Base-by-base conservation (phyloP, 1,140 invertebrate genomes). In the Nasonia vitripennis region DNA sequence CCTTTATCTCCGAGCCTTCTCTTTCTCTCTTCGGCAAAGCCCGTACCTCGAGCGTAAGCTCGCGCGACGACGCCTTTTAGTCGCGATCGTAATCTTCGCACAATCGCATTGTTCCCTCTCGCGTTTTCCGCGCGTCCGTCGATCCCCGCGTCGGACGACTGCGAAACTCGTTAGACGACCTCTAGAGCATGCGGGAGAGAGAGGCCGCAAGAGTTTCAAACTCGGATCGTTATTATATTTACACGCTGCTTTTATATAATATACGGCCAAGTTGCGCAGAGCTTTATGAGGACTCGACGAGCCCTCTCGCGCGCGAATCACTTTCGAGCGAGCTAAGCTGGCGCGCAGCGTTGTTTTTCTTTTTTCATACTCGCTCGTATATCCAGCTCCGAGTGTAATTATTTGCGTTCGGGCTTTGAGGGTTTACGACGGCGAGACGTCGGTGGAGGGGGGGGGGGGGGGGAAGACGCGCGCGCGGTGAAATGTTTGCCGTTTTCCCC, bases 31-130 rank as follows among this genome's bases (percentile, higher is more conserved):
- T 37, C 31, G 11, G 34, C 4, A 17, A 31, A 31, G 71, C 27
- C 2, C 71, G 7, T 41, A 17, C 67, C 27, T 41, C 71, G 1
- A 23, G 5, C 11, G 6, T 27, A 27, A 70, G 71, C 71, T 74
- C 14, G 11, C 34, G 71, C 9, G 4, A 23, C 11, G 20, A 27
- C 71, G 14, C n/a, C 23, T 14, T 45, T 6, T 67, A 12, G 77
- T 31, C 31, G 11, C 17, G 41, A 78, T 67, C 51, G 48, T 62
- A 78, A 78, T 78, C 77, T 78, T 78, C 77, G 77, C 77, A n/a
- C 77, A 67, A 78, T 78, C 62, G 55, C 77, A 31, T 78, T 51
- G 75, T 51, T 51, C 34, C 2, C 77, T 12, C 45, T 12, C 23
- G 23, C 48, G n/a, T 62, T 62, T 78, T 78, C 51, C 17, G 17